Evolutionary conservation across 2,797 vertebrate species (phyloP).

Genomic region (Myotis pilosus): DNA sequence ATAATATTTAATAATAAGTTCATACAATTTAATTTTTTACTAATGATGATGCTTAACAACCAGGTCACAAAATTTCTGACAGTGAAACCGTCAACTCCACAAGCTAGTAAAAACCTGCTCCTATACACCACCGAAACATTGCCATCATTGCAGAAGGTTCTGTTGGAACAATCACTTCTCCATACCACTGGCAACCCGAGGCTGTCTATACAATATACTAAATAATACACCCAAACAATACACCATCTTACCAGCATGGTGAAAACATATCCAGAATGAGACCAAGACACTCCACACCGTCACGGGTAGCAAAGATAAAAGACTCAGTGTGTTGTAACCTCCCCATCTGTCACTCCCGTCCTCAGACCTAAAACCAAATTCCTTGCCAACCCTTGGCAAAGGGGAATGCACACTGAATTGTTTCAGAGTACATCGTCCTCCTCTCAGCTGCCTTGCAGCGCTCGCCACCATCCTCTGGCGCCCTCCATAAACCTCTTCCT

Average conservation of each 20-base stretch:
- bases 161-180: not conserved
- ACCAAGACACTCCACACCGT: not conserved
- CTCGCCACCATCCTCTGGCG: not conserved
- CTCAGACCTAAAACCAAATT: conserved; percentile 15
- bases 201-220: too few species aligned
- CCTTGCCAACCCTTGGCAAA: conserved; percentile 38
- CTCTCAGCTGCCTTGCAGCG: not conserved
- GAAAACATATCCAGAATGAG: not conserved
- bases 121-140: accelerated
- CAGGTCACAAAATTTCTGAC: not conserved
- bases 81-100: not conserved
- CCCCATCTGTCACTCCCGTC: not conserved
- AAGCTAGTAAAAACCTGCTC: not conserved
- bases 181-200: too few species aligned
- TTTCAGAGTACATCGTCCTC: conserved; percentile 22
- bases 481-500: not conserved
- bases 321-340: not conserved
- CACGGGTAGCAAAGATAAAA: not conserved
- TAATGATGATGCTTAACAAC: not conserved
- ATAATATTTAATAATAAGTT: not conserved
- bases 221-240: not conserved
- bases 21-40: not conserved
- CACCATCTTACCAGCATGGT: accelerated
- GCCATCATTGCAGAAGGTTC: not conserved
- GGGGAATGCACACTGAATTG: not conserved